Base-by-base conservation (phyloP, 1,140 invertebrate genomes). In the Diorhabda carinulata region DNA sequence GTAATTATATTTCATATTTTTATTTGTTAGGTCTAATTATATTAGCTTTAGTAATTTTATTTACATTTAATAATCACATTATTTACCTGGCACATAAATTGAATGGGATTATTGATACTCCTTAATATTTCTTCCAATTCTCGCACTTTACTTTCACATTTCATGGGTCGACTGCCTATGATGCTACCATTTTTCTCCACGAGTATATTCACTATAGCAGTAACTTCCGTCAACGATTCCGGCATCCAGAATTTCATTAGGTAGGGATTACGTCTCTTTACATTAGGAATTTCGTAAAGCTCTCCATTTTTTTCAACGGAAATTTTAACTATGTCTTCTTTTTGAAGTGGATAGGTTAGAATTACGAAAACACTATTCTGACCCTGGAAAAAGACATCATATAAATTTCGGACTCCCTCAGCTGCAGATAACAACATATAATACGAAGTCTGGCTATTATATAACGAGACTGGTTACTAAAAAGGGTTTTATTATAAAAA, bases 21-120 rank as follows among this genome's bases (percentile, higher is more conserved):
- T 25, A 25, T 25, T 25, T 25, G 25, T 25, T 25, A 25, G 25
- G 25, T 25, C 25, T 25, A 25, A 25, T 25, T 25, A 25, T 25
- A 25, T 25, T 25, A 25, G 25, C 1, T 25, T 25, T 25, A 25
- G 2, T 25, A 25, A 25, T 25, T 25, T 25, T 25, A 25, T 25
- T 25, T 25, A 25, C 2, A 25, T 25, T 25, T 25, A 25, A 25
- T 25, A 25, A 25, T 25, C 2, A 25, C 2, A 63, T 68, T 69
- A 43, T 68, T 77, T 84, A 92, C 90, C 85, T 93, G 92, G 73
- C 92, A 93, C 88, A 95, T 92, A 76, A 94, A 94, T 77, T 93
- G 90, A 45, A 94, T 81, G 0, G 92, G 92, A 81, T 92, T 92
- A 72, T 92, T 90, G 56, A 88, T 87, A 2, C 88, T 87, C 57